A percentile compares a stretch with the other conserved stretches of the same genome.
phyloP scores from a whole-genome alignment of 2,888 invertebrate genomes.

The Campoletis raptor region DNA sequence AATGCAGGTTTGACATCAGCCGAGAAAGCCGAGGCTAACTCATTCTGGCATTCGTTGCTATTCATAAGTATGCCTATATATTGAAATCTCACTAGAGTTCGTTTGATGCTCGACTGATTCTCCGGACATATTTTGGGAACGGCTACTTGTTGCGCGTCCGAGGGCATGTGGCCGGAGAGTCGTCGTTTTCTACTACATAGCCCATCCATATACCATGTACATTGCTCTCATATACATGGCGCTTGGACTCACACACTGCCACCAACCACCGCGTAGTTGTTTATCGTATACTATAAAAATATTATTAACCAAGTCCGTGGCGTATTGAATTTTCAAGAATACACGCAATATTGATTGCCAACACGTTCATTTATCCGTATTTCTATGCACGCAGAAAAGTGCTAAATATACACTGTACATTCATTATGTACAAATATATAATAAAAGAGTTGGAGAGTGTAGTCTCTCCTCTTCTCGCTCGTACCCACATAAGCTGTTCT shows the following conservation, averaged over 20 bases:
- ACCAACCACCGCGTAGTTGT: too few relatives aligned
- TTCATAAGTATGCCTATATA: constrained; percentile 23
- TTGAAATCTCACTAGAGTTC: constrained; percentile 60
- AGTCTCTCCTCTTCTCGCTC: constrained; percentile 10
- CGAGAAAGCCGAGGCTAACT: constrained; percentile 51
- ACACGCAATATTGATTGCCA: constrained; percentile 39
- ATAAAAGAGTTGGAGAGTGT: neutral
- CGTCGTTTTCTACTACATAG: constrained; percentile 37
- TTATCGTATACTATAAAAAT: too few relatives aligned
- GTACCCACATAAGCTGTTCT: constrained; percentile 9
- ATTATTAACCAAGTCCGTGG: neutral
- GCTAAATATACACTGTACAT: constrained; percentile 25
- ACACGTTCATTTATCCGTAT: constrained; percentile 18
- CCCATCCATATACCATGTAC: constrained; percentile 12
- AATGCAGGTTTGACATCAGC: neutral
- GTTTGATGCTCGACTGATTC: constrained; percentile 56
- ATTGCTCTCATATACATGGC: neutral
- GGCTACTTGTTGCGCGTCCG: constrained; percentile 78
- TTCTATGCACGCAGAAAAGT: constrained; percentile 24
- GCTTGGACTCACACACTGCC: neutral
- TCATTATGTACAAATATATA: neutral
- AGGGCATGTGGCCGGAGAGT: constrained; percentile 59
- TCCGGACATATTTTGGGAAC: constrained; percentile 79
- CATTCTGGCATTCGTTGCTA: constrained; percentile 27
- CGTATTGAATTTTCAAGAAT: constrained; percentile 38